These are phyloP conservation scores for Alethe castanea DNA, from an alignment of 2,113 vertebrate genomes.

Conservation along the genomic window DNA sequence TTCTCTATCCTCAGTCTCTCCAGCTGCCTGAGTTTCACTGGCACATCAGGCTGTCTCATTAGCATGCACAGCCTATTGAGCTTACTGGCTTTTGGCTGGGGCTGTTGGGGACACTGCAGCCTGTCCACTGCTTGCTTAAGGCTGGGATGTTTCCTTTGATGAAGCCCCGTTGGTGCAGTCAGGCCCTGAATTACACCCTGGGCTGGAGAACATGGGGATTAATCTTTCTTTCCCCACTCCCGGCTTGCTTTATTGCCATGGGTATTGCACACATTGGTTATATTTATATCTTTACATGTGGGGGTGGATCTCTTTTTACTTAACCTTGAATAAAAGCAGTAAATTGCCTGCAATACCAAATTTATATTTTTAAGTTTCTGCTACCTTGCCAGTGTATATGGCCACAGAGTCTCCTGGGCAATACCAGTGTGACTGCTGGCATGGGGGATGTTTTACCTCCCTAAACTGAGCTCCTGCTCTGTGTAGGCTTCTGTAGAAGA, in stretches of 20 bases:
- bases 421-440: not conserved
- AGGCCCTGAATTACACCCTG: not conserved
- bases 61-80: not conserved
- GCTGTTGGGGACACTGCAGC: not conserved
- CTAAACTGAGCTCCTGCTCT: not conserved
- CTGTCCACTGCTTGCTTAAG: not conserved
- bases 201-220: not conserved
- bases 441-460: not conserved
- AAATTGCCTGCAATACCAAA: not conserved
- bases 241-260: not conserved
- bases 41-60: fast-evolving
- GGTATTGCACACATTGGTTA: not conserved
- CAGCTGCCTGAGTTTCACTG: not conserved
- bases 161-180: fast-evolving
- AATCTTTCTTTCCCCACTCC: not conserved
- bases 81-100: not conserved
- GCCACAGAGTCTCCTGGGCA: not conserved
- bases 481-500: not conserved
- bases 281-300: not conserved
- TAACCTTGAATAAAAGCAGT: not conserved
- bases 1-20: not conserved
- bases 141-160: not conserved
- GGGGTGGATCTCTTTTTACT: not conserved
- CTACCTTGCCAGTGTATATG: not conserved
- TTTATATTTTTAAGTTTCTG: not conserved